phyloP scores from a whole-genome alignment of 2,888 invertebrate species.

The Macrophya alboannulata region DNA sequence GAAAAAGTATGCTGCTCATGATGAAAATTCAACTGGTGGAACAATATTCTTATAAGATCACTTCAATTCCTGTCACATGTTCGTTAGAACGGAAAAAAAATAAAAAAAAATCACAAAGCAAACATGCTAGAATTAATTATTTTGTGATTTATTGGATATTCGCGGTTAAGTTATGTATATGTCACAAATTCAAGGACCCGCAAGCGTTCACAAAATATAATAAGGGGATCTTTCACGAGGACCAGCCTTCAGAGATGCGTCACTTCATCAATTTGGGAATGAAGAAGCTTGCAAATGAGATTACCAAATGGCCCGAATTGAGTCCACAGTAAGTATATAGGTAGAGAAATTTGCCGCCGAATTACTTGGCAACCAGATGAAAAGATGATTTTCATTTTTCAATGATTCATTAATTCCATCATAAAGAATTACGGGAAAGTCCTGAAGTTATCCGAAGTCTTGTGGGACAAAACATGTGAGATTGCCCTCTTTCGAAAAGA shows the following conservation, averaged over 20 bases:
- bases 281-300: background rate
- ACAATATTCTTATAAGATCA: background rate
- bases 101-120: no score
- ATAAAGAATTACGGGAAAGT: conserved; percentile 55
- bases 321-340: background rate
- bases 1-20: background rate
- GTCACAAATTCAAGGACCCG: conserved; percentile 1
- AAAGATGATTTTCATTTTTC: background rate
- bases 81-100: background rate
- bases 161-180: background rate
- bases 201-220: background rate
- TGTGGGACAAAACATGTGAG: conserved; percentile 60
- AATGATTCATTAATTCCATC: background rate
- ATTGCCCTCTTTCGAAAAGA: conserved; percentile 46
- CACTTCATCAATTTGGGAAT: background rate
- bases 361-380: background rate
- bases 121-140: background rate
- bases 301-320: conserved; percentile 11
- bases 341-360: background rate
- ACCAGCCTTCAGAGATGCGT: background rate
- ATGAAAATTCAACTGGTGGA: background rate
- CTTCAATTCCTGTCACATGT: background rate
- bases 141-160: background rate
- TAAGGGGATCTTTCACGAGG: conserved; percentile 23
- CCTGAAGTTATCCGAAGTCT: conserved; percentile 35